These are phyloP conservation scores for Choristoneura fumiferana DNA, from an alignment of 1,140 invertebrate genomes.

Conservation along the genomic window DNA sequence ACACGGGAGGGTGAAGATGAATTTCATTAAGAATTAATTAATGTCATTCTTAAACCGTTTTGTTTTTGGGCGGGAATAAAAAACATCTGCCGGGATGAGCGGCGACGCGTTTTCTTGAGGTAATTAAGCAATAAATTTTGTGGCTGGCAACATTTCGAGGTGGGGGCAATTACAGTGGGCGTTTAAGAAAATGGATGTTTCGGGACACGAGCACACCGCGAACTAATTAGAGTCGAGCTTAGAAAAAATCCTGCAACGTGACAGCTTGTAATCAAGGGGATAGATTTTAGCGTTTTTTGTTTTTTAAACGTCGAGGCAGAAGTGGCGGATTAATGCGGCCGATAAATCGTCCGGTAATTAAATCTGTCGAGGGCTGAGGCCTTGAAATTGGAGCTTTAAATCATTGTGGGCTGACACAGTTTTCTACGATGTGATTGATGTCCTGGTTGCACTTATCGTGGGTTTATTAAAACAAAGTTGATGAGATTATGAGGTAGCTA, in stretches of 20 bases:
- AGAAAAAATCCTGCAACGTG: constrained; percentile 73
- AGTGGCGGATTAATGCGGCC: constrained; percentile 61
- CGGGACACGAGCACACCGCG: constrained; percentile 45
- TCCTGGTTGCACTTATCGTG: too few relatives aligned
- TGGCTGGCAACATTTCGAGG: constrained; percentile 68
- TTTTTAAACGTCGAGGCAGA: constrained; percentile 46
- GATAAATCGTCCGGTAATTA: constrained; percentile 72
- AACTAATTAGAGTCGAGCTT: constrained; percentile 71
- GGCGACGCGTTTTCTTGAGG: constrained; percentile 73
- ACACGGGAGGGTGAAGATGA: constrained; percentile 74
- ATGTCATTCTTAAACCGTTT: constrained; percentile 77
- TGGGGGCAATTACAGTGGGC: constrained; percentile 69
- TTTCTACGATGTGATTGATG: constrained; percentile 1
- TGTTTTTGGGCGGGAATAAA: constrained; percentile 76
- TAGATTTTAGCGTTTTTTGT: constrained; percentile 59
- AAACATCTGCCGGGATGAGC: constrained; percentile 68
- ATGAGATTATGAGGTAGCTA: too few relatives aligned
- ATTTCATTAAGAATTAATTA: constrained; percentile 79
- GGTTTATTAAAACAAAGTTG: too few relatives aligned
- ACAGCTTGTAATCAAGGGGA: constrained; percentile 75
- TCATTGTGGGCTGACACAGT: constrained; percentile 12
- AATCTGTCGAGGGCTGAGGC: constrained; percentile 45
- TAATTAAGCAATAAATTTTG: constrained; percentile 79
- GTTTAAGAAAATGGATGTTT: constrained; percentile 73
- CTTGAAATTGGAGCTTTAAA: constrained; percentile 6